These are phyloP conservation scores for Noctilio leporinus DNA, from an alignment of 2,113 vertebrate species.

Conservation along the genomic window DNA sequence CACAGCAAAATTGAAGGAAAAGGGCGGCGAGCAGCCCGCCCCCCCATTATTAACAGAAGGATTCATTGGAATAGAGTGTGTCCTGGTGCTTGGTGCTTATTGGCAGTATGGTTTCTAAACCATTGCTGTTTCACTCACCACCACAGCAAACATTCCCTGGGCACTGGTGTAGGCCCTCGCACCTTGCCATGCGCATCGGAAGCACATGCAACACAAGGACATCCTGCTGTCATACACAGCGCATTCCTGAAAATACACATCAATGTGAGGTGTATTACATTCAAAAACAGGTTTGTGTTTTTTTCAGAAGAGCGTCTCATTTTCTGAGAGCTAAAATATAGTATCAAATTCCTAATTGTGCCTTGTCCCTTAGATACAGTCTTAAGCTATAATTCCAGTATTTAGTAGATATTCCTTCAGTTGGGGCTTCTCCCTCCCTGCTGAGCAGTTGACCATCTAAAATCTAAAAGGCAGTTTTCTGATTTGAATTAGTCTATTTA, in stretches of 20 bases:
- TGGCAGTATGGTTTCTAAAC: not conserved
- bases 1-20: not conserved
- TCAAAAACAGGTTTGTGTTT: not conserved
- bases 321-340: slow-evolving; percentile 1
- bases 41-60: not conserved
- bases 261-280: not conserved
- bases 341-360: not conserved
- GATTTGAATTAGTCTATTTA: not conserved
- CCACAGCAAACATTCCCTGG: not conserved
- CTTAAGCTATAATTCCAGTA: not conserved
- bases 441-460: not conserved
- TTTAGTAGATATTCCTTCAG: not conserved
- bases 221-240: not conserved
- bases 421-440: not conserved
- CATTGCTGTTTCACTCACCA: not conserved
- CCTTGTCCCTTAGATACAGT: not conserved
- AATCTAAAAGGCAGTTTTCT: not conserved
- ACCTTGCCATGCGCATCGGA: not conserved
- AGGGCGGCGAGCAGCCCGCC: not conserved
- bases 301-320: not conserved
- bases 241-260: not conserved
- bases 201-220: not conserved
- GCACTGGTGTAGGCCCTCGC: not conserved
- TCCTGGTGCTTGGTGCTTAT: not conserved
- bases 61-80: not conserved